Base-by-base conservation (phyloP, 2,113 vertebrate species). In the Equus przewalskii region DNA sequence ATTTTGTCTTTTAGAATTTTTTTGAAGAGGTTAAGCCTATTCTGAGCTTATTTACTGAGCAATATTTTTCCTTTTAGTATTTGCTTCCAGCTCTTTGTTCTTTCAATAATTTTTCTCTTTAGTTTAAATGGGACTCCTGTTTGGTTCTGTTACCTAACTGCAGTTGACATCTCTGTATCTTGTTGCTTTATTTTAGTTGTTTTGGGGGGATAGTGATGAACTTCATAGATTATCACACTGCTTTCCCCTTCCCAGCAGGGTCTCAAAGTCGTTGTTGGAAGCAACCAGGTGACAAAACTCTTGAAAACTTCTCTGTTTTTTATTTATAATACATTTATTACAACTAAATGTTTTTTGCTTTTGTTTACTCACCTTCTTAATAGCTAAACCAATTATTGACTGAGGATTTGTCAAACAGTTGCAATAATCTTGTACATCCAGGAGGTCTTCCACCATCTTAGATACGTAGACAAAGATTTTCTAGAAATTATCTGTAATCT, bases 391-490 rank as follows among this genome's bases (percentile, higher is more conserved):
- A 58, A 81, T 58, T 44, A 54, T 54, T 81, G 44, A 64, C 33
- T 90, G 86, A 54, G 64, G 36, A 12, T 44, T 30, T 2, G 5
- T 64, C 18, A 84, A 44, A 84, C 1, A 64, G 8, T 49, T 91
- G 87, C 49, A 78, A 93, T 36, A 14, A 36, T 10, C 15, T 70
- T 79, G 51, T 79, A 28, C 19, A 51, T 58, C 5, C 26, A 21
- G 41, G n/a, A 26, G 4, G 15, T 73, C 54, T 88, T 79, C 58
- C 14, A 79, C 7, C 36, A 49, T 70, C 36, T 46, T 67, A 72
- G n/a, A 81, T 70, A 85, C 24, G 21, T 44, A 65, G 62, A 60
- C 51, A 94, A 76, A 94, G 60, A 60, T 82, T 91, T 87, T 88
- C 46, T 83, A 73, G 36, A 85, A 82, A 82, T 70, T 84, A 44